Evolutionary conservation across 2,888 invertebrate genomes (phyloP).

Genomic region (Caenorhabditis sulstoni): DNA sequence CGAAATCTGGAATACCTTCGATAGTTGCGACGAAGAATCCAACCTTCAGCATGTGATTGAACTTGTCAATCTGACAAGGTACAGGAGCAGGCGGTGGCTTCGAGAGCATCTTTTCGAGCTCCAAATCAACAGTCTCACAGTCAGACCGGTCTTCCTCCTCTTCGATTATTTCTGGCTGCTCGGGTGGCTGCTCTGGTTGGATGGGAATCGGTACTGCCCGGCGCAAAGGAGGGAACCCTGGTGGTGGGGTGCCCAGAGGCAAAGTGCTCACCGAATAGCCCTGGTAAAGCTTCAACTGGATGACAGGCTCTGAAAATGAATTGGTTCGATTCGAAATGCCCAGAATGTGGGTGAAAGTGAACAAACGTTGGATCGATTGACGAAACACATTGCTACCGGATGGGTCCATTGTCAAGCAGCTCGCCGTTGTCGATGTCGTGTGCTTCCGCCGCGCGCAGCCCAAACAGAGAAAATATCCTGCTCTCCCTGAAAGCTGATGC

Average conservation of each 20-base stretch:
- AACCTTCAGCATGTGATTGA: slow-evolving; percentile 10
- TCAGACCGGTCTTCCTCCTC: slow-evolving; percentile 21
- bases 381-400: slow-evolving; percentile 4
- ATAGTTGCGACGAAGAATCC: slow-evolving; percentile 32
- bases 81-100: not conserved
- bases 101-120: slow-evolving; percentile 5
- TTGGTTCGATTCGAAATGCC: not conserved
- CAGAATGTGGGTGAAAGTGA: too few species aligned
- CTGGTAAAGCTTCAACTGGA: slow-evolving; percentile 9
- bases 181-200: not conserved
- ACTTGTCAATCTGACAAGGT: slow-evolving; percentile 16
- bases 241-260: not conserved
- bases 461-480: not conserved
- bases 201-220: not conserved
- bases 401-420: slow-evolving; percentile 9
- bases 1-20: slow-evolving; percentile 11
- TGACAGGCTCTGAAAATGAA: not conserved
- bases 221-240: not conserved
- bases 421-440: not conserved
- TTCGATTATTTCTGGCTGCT: not conserved
- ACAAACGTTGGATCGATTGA: too few species aligned
- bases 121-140: slow-evolving; percentile 1
- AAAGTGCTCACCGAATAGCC: slow-evolving; percentile 19
- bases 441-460: too few species aligned
- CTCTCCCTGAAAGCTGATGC: slow-evolving; percentile 1